phyloP scores from a whole-genome alignment of 1,140 invertebrate species.

The Calycopis cecrops region DNA sequence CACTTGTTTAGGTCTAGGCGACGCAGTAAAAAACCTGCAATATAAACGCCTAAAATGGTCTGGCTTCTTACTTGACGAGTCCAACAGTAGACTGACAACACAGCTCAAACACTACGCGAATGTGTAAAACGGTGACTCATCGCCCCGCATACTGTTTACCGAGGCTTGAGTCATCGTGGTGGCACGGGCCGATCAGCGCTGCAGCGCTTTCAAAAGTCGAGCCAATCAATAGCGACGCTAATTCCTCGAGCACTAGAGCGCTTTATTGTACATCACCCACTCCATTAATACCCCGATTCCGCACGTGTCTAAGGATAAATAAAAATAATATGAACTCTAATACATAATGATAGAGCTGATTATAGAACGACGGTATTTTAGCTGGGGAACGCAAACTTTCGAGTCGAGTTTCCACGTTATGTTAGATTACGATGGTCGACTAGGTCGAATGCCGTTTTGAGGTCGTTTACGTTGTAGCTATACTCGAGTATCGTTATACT shows the following conservation, averaged over 20 bases:
- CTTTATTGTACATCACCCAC: conserved; percentile 47
- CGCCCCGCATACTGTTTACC: conserved; percentile 74
- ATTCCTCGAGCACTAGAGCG: conserved; percentile 53
- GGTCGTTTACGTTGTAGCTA: conserved; percentile 63
- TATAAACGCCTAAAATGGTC: conserved; percentile 63
- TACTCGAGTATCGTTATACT: conserved; percentile 36
- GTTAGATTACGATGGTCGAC: conserved; percentile 61
- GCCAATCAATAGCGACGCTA: conserved; percentile 11
- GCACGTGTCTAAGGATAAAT: conserved; percentile 55
- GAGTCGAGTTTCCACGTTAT: conserved; percentile 63
- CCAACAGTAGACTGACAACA: conserved; percentile 72
- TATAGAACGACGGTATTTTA: conserved; percentile 23
- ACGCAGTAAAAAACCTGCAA: conserved; percentile 59
- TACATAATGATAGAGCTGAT: conserved; percentile 22
- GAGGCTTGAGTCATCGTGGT: conserved; percentile 71
- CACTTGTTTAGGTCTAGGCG: conserved; percentile 46
- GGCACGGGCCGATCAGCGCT: conserved; percentile 42
- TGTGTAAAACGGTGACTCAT: conserved; percentile 75
- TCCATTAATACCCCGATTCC: conserved; percentile 72
- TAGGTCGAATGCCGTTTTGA: conserved; percentile 71
- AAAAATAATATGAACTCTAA: conserved; percentile 45
- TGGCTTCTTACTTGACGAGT: conserved; percentile 60
- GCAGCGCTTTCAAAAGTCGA: conserved; percentile 46
- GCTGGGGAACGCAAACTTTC: conserved; percentile 62
- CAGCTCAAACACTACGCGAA: conserved; percentile 72